Base-by-base conservation (phyloP, 2,113 vertebrate genomes). In the Nothoprocta pentlandii region DNA sequence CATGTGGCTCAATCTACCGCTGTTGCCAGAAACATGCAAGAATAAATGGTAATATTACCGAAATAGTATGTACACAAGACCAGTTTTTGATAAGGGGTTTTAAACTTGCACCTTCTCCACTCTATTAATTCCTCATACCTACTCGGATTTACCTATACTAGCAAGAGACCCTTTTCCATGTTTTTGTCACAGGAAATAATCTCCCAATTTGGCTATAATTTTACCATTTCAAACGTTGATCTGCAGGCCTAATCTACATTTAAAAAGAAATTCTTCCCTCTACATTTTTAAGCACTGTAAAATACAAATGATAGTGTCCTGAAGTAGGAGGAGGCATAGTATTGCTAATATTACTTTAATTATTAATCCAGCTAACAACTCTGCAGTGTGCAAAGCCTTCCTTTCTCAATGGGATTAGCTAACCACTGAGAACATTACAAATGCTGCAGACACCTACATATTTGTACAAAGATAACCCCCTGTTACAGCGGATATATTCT, bases 391-490 rank as follows among this genome's bases (percentile, higher is more conserved):
- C 80, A 58, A 58, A 17, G 49, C 46, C 75, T 96, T 82, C 54
- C 91, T 91, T 88, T 96, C 90, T 96, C 90, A 81, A 89, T 80
- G 91, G 96, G 89, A 86, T 90, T 93, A 82, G 84, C 91, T 93
- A 82, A 85, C 91, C 84, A 34, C 56, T 12, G 17, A 94, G 93
- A 94, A 59, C 67, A 42, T 89, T 83, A 89, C 89, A 81, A 94
- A 89, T 71, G 42, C 88, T 71, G 19, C 87, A 73, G 76, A 97
- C 97, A 95, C 98, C 98, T 94, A 96, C 96, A 63, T 94, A 70
- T 95, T 95, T 96, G 95, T 94, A 95, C 97, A 95, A 91, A 96
- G 97, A 96, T 96, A 97, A 97, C 97, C 98, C 95, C 94, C 71
- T 69, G 66, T 51, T 92, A 56, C 47, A 81, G 92, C 91, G 4